Conservation (phyloP, 2,888 invertebrate species). For the Apotomis capreana region DNA sequence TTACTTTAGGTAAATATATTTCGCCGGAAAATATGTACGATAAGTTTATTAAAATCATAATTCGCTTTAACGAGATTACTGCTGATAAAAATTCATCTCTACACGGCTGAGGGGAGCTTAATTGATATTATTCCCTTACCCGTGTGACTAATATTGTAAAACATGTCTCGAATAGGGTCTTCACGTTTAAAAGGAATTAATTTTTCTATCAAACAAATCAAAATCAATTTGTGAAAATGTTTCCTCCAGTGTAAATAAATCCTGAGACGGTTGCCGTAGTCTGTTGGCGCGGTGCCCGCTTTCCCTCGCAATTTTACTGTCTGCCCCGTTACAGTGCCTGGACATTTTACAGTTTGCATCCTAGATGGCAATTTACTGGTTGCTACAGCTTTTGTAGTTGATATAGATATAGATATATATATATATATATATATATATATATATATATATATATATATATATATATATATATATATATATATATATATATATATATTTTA, state of each 20-base stretch:
- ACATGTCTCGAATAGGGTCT: slow-evolving; percentile 45
- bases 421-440: too few species aligned
- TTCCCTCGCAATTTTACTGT: slow-evolving; percentile 74
- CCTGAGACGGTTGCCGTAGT: slow-evolving; percentile 55
- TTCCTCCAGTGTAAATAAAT: slow-evolving; percentile 69
- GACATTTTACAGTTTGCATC: slow-evolving; percentile 68
- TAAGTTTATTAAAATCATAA: slow-evolving; percentile 16
- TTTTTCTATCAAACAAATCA: slow-evolving; percentile 34
- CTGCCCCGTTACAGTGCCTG: slow-evolving; percentile 61
- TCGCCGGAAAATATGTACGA: neutral
- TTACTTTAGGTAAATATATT: neutral
- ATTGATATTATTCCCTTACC: slow-evolving; percentile 60
- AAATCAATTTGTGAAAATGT: slow-evolving; percentile 46
- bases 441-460: too few species aligned
- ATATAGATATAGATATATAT: too few species aligned
- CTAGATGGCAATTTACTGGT: slow-evolving; percentile 67
- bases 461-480: too few species aligned
- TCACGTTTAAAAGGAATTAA: slow-evolving; percentile 25
- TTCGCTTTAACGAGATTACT: slow-evolving; percentile 12
- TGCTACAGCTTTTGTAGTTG: slow-evolving; percentile 10
- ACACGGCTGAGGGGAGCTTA: slow-evolving; percentile 50
- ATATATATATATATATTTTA: too few species aligned
- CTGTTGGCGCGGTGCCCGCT: slow-evolving; percentile 69
- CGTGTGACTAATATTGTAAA: slow-evolving; percentile 49
- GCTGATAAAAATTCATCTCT: slow-evolving; percentile 46